Evolutionary conservation across 2,113 vertebrate species (phyloP).

Genomic region (Syngnathus scovelli): DNA sequence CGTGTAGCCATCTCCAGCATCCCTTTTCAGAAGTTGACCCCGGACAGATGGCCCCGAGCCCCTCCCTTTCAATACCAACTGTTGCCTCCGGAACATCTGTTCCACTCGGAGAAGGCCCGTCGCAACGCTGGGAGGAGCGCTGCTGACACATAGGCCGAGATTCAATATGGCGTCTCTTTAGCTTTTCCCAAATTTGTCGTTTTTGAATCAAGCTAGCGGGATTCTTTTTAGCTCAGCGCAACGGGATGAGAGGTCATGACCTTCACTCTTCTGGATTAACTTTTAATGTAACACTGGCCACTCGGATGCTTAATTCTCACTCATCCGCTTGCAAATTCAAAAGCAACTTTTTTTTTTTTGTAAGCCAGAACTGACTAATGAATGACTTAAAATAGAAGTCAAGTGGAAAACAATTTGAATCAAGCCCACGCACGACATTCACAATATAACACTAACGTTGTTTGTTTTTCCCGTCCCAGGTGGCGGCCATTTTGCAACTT

Average conservation of each 20-base stretch:
- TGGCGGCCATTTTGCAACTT: too few species aligned
- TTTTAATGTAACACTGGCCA: slow-evolving; percentile 70
- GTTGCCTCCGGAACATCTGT: slow-evolving; percentile 80
- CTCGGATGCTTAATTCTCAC: slow-evolving; percentile 69
- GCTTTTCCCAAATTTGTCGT: background rate
- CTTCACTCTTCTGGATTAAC: slow-evolving; percentile 67
- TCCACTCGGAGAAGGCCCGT: slow-evolving; percentile 44
- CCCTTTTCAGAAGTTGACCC: slow-evolving; percentile 74
- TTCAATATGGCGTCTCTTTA: background rate
- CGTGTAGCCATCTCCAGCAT: slow-evolving; percentile 59
- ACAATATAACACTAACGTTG: too few species aligned
- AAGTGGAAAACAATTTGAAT: too few species aligned
- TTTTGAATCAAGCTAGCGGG: background rate
- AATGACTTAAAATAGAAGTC: too few species aligned
- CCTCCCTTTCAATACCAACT: slow-evolving; percentile 75
- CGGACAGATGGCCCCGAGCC: slow-evolving; percentile 76
- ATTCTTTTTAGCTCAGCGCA: background rate
- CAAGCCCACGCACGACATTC: too few species aligned
- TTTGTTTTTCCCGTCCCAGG: too few species aligned
- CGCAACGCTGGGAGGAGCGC: slow-evolving; percentile 26
- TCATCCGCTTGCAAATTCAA: slow-evolving; percentile 61
- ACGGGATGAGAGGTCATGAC: slow-evolving; percentile 20
- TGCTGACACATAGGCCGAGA: background rate
- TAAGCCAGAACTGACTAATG: too few species aligned
- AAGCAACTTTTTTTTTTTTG: slow-evolving; percentile 19